Evolutionary conservation across 2,113 vertebrate genomes (phyloP).

Genomic region (Eclectus roratus): DNA sequence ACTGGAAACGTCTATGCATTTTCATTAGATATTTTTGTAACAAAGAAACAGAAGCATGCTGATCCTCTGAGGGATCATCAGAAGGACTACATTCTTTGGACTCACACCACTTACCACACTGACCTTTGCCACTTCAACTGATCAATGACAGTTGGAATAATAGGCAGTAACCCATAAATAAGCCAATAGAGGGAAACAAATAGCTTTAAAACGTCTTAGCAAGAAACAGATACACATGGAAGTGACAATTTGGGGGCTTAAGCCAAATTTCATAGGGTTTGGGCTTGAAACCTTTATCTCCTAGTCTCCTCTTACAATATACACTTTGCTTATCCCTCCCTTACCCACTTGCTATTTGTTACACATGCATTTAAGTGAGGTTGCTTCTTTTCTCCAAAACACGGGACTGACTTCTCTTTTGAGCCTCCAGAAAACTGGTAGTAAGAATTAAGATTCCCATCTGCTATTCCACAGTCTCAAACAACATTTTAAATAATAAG

Average conservation of each 20-base stretch:
- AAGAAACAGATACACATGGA: not conserved
- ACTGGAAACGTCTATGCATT: not conserved
- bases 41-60: not conserved
- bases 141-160: not conserved
- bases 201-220: not conserved
- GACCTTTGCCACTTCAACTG: not conserved
- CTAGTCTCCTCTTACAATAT: not conserved
- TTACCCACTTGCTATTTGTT: not conserved
- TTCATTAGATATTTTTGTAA: not conserved
- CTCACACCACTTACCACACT: not conserved
- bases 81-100: not conserved
- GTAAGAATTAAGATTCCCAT: not conserved
- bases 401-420: not conserved
- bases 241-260: not conserved
- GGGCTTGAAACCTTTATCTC: not conserved
- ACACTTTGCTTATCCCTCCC: not conserved
- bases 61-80: not conserved
- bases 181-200: constrained; percentile 7
- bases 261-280: not conserved
- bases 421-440: not conserved
- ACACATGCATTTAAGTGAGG: not conserved
- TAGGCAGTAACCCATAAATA: not conserved
- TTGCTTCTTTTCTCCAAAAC: not conserved
- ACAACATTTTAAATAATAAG: not conserved
- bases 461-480: not conserved